Percentiles rank a stretch among this genome's conserved stretches.
phyloP scores from a whole-genome alignment of 37 sponge, comb jelly and placozoan species.

The Cliona cf. orientalis region DNA sequence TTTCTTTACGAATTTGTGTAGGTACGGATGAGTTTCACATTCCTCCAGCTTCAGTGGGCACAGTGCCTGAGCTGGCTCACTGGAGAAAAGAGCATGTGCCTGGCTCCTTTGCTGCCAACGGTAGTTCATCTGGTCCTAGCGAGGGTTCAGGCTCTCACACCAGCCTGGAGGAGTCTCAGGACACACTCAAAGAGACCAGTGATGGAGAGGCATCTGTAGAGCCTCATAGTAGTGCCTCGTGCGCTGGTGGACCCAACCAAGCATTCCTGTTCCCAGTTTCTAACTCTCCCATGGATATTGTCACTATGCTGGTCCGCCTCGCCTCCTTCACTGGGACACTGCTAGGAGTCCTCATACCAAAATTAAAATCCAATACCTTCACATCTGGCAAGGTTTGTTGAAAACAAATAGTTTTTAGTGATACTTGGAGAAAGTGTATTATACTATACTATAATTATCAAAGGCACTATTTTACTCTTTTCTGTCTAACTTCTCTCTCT shows the following conservation, averaged over 20 bases:
- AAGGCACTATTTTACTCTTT: not conserved
- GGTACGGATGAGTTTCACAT: slow-evolving; percentile 7
- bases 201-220: not conserved
- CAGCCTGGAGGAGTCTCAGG: not conserved
- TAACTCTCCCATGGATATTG: slow-evolving; percentile 67
- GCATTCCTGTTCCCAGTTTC: slow-evolving; percentile 65
- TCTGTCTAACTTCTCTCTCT: not conserved
- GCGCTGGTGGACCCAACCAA: not conserved
- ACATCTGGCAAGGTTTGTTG: too few relatives aligned
- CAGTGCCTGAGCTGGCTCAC: slow-evolving; percentile 17
- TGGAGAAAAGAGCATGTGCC: not conserved
- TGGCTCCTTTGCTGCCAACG: not conserved
- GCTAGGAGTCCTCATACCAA: slow-evolving; percentile 43
- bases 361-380: too few relatives aligned
- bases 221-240: not conserved
- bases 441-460: not conserved
- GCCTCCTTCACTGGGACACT: slow-evolving; percentile 55
- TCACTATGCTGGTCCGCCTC: slow-evolving; percentile 65
- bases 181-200: not conserved
- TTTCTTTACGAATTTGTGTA: not conserved
- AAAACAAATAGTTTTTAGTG: too few relatives aligned
- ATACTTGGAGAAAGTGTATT: too few relatives aligned
- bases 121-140: not conserved
- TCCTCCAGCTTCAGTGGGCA: slow-evolving; percentile 15
- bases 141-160: slow-evolving; percentile 2